These are phyloP conservation scores for Heterodera filipjevi DNA, from an alignment of 2,888 invertebrate species.

Conservation along the genomic window DNA sequence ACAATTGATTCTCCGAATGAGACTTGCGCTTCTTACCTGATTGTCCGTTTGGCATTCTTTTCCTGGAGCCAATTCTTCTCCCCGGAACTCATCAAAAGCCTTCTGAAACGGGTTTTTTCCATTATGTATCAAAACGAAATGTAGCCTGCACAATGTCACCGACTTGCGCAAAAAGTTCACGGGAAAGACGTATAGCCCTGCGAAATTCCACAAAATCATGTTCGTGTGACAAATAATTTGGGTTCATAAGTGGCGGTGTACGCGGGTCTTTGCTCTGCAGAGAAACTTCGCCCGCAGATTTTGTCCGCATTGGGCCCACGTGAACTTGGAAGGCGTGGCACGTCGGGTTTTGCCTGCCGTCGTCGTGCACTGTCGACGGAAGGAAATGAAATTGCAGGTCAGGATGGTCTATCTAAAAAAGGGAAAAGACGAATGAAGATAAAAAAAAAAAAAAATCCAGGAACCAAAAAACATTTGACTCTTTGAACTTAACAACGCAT, in stretches of 20 bases:
- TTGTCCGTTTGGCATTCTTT: conserved; percentile 49
- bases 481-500: no score
- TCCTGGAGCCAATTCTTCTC: conserved; percentile 64
- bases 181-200: conserved; percentile 50
- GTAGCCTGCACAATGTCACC: conserved; percentile 50
- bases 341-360: conserved; percentile 67
- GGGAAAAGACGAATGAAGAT: background rate
- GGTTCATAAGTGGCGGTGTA: conserved; percentile 82
- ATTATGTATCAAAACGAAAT: background rate
- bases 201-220: conserved; percentile 61
- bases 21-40: conserved; percentile 32
- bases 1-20: background rate
- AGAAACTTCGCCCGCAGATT: conserved; percentile 81
- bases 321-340: conserved; percentile 68
- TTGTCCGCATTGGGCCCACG: conserved; percentile 74
- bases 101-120: conserved; percentile 29
- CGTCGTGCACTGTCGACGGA: conserved; percentile 69
- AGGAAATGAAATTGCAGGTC: conserved; percentile 70
- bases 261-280: conserved; percentile 78
- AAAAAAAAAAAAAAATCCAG: background rate
- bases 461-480: no score
- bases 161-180: conserved; percentile 57
- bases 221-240: conserved; percentile 79
- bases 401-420: conserved; percentile 65
- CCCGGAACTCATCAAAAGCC: conserved; percentile 63